Conservation (phyloP, 2,797 vertebrate species). For the Xenentodon cancila region DNA sequence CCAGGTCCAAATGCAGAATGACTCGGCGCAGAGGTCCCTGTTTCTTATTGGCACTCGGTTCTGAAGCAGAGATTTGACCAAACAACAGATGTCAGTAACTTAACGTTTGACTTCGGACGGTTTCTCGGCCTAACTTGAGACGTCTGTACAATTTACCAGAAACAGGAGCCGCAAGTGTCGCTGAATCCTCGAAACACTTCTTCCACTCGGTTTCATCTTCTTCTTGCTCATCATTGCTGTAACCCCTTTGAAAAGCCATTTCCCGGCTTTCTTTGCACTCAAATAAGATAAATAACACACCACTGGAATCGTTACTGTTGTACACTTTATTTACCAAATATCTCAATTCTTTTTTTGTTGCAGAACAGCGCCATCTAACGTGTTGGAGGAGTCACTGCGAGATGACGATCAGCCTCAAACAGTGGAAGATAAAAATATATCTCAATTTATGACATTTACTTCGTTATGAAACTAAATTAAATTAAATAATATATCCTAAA, state of each 20-base stretch:
- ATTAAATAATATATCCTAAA: background rate
- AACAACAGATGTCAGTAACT: too few species aligned
- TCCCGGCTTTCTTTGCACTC: too few species aligned
- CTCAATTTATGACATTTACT: background rate
- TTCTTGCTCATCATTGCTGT: constrained; percentile 53
- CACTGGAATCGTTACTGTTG: too few species aligned
- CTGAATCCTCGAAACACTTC: constrained; percentile 42
- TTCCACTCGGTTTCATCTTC: constrained; percentile 75
- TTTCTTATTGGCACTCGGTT: constrained; percentile 7
- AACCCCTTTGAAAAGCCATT: constrained; percentile 40
- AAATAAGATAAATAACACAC: too few species aligned
- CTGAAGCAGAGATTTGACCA: constrained; percentile 28
- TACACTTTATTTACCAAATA: background rate
- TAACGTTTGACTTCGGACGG: too few species aligned
- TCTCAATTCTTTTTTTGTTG: background rate
- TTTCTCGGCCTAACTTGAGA: background rate
- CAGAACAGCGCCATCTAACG: constrained; percentile 36
- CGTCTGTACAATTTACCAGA: constrained; percentile 46
- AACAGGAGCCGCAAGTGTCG: constrained; percentile 1
- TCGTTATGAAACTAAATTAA: background rate
- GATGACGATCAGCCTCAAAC: background rate
- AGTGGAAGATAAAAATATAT: background rate
- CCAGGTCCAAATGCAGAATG: constrained; percentile 90
- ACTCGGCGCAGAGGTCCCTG: constrained; percentile 65
- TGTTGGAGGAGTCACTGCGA: constrained; percentile 21